A percentile compares a stretch with the other conserved stretches of the same genome.
Evolutionary conservation across 2,888 invertebrate species (phyloP).

Genomic region (Drosophila lutescens): DNA sequence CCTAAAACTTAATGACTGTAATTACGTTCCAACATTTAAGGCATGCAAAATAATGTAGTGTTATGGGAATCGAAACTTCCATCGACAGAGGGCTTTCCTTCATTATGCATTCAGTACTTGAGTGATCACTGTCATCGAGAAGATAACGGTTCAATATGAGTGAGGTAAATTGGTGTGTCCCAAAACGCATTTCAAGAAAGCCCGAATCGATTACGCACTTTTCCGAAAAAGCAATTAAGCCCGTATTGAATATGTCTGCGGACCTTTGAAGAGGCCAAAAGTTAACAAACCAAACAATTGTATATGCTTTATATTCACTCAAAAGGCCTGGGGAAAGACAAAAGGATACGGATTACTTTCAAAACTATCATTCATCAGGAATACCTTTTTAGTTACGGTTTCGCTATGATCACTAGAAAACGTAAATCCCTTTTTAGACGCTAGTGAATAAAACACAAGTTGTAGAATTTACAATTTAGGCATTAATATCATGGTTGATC

Average conservation of each 20-base stretch:
- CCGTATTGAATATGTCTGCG: constrained; percentile 21
- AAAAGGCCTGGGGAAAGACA: constrained; percentile 5
- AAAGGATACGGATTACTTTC: constrained; percentile 27
- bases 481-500: background rate
- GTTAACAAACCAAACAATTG: constrained; percentile 12
- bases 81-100: constrained; percentile 30
- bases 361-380: constrained; percentile 23
- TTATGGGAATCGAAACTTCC: constrained; percentile 14
- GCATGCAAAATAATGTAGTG: constrained; percentile 23
- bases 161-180: constrained; percentile 38
- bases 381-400: constrained; percentile 15
- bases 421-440: background rate
- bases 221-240: constrained; percentile 35
- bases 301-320: background rate
- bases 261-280: constrained; percentile 7
- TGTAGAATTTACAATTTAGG: background rate
- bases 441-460: background rate
- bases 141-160: constrained; percentile 26
- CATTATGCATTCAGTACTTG: constrained; percentile 38
- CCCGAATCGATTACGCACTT: constrained; percentile 33
- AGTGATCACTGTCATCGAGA: constrained; percentile 34
- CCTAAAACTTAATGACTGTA: constrained; percentile 36
- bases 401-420: constrained; percentile 6
- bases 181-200: constrained; percentile 21
- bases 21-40: constrained; percentile 28